These are phyloP conservation scores for Elymnias hypermnestra DNA, from an alignment of 1,140 invertebrate genomes.

Conservation along the genomic window DNA sequence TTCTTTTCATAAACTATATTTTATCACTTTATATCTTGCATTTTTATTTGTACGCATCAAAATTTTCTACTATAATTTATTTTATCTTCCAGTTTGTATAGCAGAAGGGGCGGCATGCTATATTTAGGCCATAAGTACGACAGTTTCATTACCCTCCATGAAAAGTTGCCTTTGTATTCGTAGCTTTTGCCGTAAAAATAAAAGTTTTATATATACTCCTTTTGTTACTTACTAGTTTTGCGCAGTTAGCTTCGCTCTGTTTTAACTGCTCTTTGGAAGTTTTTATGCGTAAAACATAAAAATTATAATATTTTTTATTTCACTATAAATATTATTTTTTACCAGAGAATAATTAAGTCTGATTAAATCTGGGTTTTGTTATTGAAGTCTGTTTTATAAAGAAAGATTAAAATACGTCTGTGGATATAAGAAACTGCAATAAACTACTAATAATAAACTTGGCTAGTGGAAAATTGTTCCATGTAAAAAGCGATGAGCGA, in stretches of 20 bases:
- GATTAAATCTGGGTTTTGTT: no score
- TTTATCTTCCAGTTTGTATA: not conserved
- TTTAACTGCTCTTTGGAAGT: slow-evolving; percentile 4
- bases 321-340: not conserved
- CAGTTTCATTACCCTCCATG: slow-evolving; percentile 13
- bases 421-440: slow-evolving; percentile 7
- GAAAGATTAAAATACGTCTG: slow-evolving; percentile 3
- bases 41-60: not conserved
- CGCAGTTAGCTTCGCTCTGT: not conserved
- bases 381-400: no score
- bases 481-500: not conserved
- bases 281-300: not conserved
- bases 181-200: slow-evolving; percentile 13
- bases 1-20: no score
- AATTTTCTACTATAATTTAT: not conserved
- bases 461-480: not conserved
- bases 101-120: slow-evolving; percentile 1
- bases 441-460: slow-evolving; percentile 6
- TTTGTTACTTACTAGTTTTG: slow-evolving; percentile 3
- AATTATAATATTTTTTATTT: not conserved
- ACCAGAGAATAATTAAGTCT: no score
- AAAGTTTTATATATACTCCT: slow-evolving; percentile 8
- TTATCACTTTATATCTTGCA: not conserved
- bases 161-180: slow-evolving; percentile 10
- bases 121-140: slow-evolving; percentile 13